Evolutionary conservation across 1,140 invertebrate species (phyloP).

Genomic region (Steinernema feltiae): DNA sequence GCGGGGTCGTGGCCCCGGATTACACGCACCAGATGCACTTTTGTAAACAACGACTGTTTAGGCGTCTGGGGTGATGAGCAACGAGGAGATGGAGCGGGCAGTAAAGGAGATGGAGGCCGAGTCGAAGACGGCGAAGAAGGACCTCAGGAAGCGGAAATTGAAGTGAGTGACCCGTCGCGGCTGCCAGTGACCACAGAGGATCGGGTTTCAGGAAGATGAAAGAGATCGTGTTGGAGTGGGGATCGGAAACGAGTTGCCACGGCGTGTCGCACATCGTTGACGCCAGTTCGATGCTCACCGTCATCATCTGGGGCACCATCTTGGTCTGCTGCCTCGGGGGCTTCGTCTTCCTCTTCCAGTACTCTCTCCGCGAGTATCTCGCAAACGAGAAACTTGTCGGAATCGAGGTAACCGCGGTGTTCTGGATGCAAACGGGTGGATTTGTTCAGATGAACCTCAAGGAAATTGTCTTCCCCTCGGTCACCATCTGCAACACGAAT

Average conservation of each 20-base stretch:
- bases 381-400: constrained; percentile 35
- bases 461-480: constrained; percentile 32
- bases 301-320: constrained; percentile 34
- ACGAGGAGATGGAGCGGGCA: neutral
- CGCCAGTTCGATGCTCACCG: constrained; percentile 21
- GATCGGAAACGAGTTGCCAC: constrained; percentile 24
- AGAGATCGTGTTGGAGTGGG: constrained; percentile 36
- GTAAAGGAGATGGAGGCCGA: neutral
- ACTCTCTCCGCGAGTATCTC: constrained; percentile 27
- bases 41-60: neutral
- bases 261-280: constrained; percentile 38
- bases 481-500: constrained; percentile 40
- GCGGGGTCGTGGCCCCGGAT: neutral
- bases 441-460: constrained; percentile 22
- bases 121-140: neutral
- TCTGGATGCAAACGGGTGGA: neutral
- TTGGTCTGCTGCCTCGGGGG: constrained; percentile 28
- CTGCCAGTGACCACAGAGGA: neutral
- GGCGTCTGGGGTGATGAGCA: neutral
- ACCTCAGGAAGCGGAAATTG: neutral
- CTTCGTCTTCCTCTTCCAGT: constrained; percentile 35
- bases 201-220: constrained; percentile 28
- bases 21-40: neutral
- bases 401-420: constrained; percentile 16
- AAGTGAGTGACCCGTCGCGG: neutral